phyloP scores from a whole-genome alignment of 1,140 invertebrate genomes.

The Anadara kagoshimensis region DNA sequence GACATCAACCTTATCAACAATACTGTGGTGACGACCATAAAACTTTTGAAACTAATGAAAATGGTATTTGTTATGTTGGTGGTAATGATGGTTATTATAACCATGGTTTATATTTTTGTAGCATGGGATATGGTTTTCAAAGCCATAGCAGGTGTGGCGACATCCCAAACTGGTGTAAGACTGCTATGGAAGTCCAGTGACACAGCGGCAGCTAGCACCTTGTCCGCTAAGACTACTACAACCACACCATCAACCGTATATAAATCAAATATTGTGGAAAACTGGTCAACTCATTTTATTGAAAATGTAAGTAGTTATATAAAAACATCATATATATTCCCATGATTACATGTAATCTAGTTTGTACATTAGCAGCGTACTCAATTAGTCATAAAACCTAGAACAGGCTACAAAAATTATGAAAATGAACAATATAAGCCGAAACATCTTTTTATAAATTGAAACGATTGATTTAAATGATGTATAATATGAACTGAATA shows the following conservation, averaged over 20 bases:
- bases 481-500: too few species aligned
- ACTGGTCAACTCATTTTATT: constrained; percentile 31
- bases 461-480: too few species aligned
- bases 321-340: not conserved
- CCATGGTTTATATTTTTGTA: constrained; percentile 2
- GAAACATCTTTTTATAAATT: too few species aligned
- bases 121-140: constrained; percentile 46
- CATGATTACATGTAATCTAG: too few species aligned
- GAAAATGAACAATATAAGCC: too few species aligned
- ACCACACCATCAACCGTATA: constrained; percentile 13
- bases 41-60: not conserved
- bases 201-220: constrained; percentile 15
- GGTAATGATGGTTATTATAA: too few species aligned
- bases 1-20: too few species aligned
- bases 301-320: constrained; percentile 23
- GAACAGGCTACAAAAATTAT: too few species aligned
- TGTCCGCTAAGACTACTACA: constrained; percentile 23
- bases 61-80: not conserved
- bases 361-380: too few species aligned
- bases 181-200: constrained; percentile 23
- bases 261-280: constrained; percentile 34
- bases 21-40: too few species aligned
- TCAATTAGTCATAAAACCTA: too few species aligned
- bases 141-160: constrained; percentile 23
- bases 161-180: constrained; percentile 19